These are phyloP conservation scores for Aleiodes sp. DNA, from an alignment of 1,140 invertebrate species.

Conservation along the genomic window DNA sequence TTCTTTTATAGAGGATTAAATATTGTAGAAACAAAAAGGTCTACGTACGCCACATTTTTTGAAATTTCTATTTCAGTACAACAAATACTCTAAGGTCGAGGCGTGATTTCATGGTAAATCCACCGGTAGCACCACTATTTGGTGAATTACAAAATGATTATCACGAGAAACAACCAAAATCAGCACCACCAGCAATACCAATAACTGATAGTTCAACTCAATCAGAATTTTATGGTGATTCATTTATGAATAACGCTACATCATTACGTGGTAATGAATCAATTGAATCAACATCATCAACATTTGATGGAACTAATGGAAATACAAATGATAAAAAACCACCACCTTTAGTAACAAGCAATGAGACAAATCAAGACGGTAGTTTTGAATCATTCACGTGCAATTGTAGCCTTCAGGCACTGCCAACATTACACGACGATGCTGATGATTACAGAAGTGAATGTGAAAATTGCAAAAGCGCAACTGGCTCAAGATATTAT, in stretches of 20 bases:
- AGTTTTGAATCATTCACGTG: conserved; percentile 64
- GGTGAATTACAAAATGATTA: conserved; percentile 45
- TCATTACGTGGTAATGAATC: background rate
- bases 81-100: conserved; percentile 40
- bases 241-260: background rate
- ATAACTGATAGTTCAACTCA: background rate
- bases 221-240: background rate
- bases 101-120: conserved; percentile 50
- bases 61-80: no score
- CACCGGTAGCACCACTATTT: conserved; percentile 48
- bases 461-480: conserved; percentile 84
- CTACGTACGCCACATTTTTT: no score
- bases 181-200: conserved; percentile 40
- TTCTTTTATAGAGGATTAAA: no score
- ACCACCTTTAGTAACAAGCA: conserved; percentile 53
- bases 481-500: conserved; percentile 73
- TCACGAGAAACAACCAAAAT: conserved; percentile 46
- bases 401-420: conserved; percentile 61
- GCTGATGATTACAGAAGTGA: conserved; percentile 81
- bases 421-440: conserved; percentile 67
- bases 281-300: background rate
- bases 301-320: background rate
- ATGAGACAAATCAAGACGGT: conserved; percentile 60
- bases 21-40: no score
- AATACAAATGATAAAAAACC: conserved; percentile 39